A percentile compares a stretch with the other conserved stretches of the same genome.
Conservation (phyloP, 2,888 invertebrate species). For the Drosophila antonietae region DNA sequence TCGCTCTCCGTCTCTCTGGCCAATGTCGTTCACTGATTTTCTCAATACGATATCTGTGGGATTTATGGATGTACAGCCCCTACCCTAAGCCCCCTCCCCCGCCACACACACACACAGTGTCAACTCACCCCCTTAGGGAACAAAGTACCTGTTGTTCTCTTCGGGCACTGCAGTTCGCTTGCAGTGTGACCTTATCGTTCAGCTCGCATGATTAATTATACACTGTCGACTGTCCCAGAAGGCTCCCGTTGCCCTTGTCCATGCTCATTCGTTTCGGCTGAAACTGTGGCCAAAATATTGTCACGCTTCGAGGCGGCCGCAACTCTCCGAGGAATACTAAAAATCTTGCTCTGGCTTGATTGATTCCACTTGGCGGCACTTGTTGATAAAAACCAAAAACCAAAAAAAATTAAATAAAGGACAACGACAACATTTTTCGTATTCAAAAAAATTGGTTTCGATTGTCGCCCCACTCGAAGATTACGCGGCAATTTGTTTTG, state of each 20-base stretch:
- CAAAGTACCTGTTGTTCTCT: slow-evolving; percentile 66
- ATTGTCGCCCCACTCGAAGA: slow-evolving; percentile 71
- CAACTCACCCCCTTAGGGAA: slow-evolving; percentile 33
- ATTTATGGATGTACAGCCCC: slow-evolving; percentile 66
- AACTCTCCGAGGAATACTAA: slow-evolving; percentile 52
- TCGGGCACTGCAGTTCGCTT: slow-evolving; percentile 31
- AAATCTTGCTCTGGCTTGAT: slow-evolving; percentile 58
- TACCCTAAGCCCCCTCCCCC: slow-evolving; percentile 16
- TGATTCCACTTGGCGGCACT: slow-evolving; percentile 78
- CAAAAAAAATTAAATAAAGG: slow-evolving; percentile 42
- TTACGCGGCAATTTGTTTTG: slow-evolving; percentile 82
- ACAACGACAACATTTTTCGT: slow-evolving; percentile 45
- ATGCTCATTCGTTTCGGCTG: slow-evolving; percentile 53
- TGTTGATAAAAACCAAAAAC: slow-evolving; percentile 61
- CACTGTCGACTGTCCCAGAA: slow-evolving; percentile 28
- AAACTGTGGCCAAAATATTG: slow-evolving; percentile 79
- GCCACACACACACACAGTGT: slow-evolving; percentile 8
- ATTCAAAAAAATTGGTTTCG: slow-evolving; percentile 44
- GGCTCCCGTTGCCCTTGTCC: slow-evolving; percentile 33
- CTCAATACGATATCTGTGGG: slow-evolving; percentile 58
- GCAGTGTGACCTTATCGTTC: slow-evolving; percentile 68
- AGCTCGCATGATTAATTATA: slow-evolving; percentile 70
- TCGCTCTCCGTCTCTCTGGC: slow-evolving; percentile 1
- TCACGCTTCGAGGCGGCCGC: slow-evolving; percentile 65
- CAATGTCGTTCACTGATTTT: slow-evolving; percentile 57